These are phyloP conservation scores for Epicampocera succincta DNA, from an alignment of 2,888 invertebrate species.

Conservation along the genomic window DNA sequence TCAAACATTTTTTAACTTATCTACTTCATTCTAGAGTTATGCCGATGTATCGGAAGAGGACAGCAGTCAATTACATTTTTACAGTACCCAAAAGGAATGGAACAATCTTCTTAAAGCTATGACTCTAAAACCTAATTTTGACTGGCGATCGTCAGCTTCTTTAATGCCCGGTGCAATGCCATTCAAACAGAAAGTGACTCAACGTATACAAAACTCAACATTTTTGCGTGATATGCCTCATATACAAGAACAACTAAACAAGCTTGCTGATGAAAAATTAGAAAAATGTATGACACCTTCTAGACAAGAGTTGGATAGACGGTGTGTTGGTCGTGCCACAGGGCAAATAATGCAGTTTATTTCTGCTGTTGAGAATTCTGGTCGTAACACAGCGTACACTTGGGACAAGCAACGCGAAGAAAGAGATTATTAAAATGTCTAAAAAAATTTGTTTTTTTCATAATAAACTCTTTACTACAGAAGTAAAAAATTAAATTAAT, in stretches of 20 bases:
- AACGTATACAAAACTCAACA: slow-evolving; percentile 42
- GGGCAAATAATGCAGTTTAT: slow-evolving; percentile 71
- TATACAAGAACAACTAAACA: slow-evolving; percentile 32
- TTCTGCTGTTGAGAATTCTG: slow-evolving; percentile 67
- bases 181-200: slow-evolving; percentile 46
- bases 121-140: not conserved
- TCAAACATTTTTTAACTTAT: not conserved
- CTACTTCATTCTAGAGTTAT: slow-evolving; percentile 19
- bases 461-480: no score
- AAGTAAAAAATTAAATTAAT: no score
- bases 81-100: not conserved
- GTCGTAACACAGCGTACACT: not conserved
- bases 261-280: slow-evolving; percentile 49
- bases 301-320: slow-evolving; percentile 55
- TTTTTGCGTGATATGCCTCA: slow-evolving; percentile 6
- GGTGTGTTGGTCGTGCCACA: slow-evolving; percentile 68
- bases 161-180: slow-evolving; percentile 3
- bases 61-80: not conserved
- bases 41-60: slow-evolving; percentile 17
- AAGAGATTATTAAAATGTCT: not conserved
- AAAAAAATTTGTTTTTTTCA: no score
- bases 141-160: slow-evolving; percentile 26
- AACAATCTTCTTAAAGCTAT: not conserved
- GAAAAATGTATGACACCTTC: slow-evolving; percentile 45
- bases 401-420: not conserved